Conservation (phyloP, 2,888 invertebrate species). For the Oligia strigilis region DNA sequence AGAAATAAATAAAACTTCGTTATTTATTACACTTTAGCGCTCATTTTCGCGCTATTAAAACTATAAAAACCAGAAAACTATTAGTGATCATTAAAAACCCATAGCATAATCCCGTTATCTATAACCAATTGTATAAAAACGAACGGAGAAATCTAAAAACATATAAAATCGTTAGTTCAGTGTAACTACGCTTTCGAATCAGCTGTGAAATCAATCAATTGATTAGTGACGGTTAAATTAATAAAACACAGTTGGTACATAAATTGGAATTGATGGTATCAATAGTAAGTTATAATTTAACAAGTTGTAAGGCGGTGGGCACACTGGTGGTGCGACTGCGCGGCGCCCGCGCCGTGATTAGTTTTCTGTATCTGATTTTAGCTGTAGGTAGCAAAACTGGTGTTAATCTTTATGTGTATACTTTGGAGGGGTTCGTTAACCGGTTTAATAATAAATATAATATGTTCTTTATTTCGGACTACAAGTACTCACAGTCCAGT, state of each 20-base stretch:
- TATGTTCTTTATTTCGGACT: neutral
- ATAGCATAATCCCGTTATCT: constrained; percentile 60
- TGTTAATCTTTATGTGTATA: constrained; percentile 29
- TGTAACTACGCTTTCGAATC: constrained; percentile 73
- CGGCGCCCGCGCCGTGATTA: constrained; percentile 53
- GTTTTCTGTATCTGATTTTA: constrained; percentile 58
- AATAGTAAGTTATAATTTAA: constrained; percentile 65
- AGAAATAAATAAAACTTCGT: constrained; percentile 37
- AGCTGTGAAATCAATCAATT: constrained; percentile 76
- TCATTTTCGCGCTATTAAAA: constrained; percentile 43
- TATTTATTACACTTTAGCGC: constrained; percentile 45
- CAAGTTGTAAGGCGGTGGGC: constrained; percentile 58
- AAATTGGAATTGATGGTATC: constrained; percentile 73
- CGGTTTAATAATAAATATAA: neutral
- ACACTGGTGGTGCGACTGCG: constrained; percentile 40
- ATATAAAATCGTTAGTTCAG: constrained; percentile 63
- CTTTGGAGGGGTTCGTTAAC: constrained; percentile 9
- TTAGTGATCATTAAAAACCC: constrained; percentile 61
- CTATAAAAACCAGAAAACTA: constrained; percentile 44
- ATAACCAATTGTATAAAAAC: constrained; percentile 53
- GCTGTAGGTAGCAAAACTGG: constrained; percentile 25
- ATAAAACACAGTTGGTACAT: constrained; percentile 70
- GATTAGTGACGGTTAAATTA: constrained; percentile 70
- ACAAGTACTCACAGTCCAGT: neutral
- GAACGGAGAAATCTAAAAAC: constrained; percentile 71